A percentile compares a stretch with the other conserved stretches of the same genome.
phyloP scores from a whole-genome alignment of 2,113 vertebrate species.

The Epinephelus lanceolatus region DNA sequence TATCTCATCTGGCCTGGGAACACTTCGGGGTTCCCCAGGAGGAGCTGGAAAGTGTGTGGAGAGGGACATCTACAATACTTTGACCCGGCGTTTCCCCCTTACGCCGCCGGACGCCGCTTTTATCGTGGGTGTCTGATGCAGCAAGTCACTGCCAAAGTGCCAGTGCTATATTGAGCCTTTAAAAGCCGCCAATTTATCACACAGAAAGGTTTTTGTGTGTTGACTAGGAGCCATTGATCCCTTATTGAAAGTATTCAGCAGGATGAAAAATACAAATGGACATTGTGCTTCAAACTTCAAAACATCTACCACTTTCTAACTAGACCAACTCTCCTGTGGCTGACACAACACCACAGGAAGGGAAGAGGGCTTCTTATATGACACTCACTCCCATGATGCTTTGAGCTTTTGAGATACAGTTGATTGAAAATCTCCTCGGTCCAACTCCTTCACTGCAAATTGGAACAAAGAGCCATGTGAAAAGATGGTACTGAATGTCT shows the following conservation, averaged over 20 bases:
- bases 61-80: too few species aligned
- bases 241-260: neutral
- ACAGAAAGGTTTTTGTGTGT: too few species aligned
- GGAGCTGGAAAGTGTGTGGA: too few species aligned
- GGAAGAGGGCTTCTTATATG: neutral
- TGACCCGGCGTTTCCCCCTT: too few species aligned
- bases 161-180: too few species aligned
- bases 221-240: neutral
- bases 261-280: neutral
- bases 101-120: too few species aligned
- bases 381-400: conserved; percentile 11
- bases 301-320: neutral
- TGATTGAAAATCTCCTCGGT: conserved; percentile 20
- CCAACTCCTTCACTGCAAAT: conserved; percentile 13
- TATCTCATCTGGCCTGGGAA: too few species aligned
- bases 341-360: conserved; percentile 8
- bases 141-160: too few species aligned
- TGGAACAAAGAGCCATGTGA: conserved; percentile 25
- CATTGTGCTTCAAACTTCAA: neutral
- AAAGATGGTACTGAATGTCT: conserved; percentile 23
- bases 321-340: neutral
- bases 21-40: too few species aligned
- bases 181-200: too few species aligned
- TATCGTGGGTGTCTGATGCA: too few species aligned
- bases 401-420: conserved; percentile 6